phyloP scores from a whole-genome alignment of 2,888 invertebrate genomes.

The Scrobipalpa costella region DNA sequence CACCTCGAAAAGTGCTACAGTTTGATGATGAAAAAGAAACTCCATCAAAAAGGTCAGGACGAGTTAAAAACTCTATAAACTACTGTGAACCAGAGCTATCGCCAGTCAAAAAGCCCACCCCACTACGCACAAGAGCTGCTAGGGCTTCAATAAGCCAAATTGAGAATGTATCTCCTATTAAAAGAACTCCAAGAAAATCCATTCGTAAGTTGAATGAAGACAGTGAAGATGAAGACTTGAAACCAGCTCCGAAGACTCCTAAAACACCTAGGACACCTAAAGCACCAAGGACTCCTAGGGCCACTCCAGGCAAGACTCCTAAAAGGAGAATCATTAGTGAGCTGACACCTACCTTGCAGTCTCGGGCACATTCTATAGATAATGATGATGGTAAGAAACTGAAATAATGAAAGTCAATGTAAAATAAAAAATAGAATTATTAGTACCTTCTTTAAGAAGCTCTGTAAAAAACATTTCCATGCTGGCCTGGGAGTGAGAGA shows the following conservation, averaged over 20 bases:
- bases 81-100: constrained; percentile 46
- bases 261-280: constrained; percentile 45
- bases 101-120: constrained; percentile 35
- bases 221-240: constrained; percentile 63
- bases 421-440: too few species aligned
- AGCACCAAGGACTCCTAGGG: constrained; percentile 34
- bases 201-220: constrained; percentile 47
- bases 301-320: constrained; percentile 51
- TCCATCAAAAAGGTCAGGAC: constrained; percentile 54
- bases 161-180: constrained; percentile 60
- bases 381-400: constrained; percentile 59
- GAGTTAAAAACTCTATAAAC: constrained; percentile 45
- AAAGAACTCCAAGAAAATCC: constrained; percentile 51
- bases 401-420: neutral
- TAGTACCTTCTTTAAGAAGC: too few species aligned
- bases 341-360: constrained; percentile 63
- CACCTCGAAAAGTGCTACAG: constrained; percentile 62
- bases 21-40: constrained; percentile 56
- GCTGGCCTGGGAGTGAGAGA: too few species aligned
- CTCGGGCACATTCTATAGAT: constrained; percentile 64
- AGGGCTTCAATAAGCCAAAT: constrained; percentile 52
- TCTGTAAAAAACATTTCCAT: too few species aligned
- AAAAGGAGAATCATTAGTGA: constrained; percentile 60
- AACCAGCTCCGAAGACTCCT: constrained; percentile 47
- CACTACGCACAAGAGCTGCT: constrained; percentile 45